A percentile compares a stretch with the other conserved stretches of the same genome.
Conservation (phyloP, 2,888 invertebrate species). For the Holacanthella duospinosa region DNA sequence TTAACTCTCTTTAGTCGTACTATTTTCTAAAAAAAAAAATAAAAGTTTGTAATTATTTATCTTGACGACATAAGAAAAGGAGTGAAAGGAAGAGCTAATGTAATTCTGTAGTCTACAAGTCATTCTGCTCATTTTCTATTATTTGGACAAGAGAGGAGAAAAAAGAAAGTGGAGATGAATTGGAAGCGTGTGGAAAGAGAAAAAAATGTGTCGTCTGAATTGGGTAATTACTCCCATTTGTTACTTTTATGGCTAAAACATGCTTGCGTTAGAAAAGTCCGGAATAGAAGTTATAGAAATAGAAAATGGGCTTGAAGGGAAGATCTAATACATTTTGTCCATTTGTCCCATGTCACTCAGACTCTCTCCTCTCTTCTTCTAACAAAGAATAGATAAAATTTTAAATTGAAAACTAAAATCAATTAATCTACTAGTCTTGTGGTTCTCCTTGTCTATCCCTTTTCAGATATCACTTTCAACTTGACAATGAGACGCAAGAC, state of each 20-base stretch:
- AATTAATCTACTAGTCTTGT: too few relatives aligned
- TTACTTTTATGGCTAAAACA: slow-evolving; percentile 23
- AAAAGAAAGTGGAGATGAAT: slow-evolving; percentile 1
- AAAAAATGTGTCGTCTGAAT: slow-evolving; percentile 6
- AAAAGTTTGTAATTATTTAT: too few relatives aligned
- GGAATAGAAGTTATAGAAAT: not conserved
- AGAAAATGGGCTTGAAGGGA: not conserved
- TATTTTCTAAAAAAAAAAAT: too few relatives aligned
- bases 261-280: not conserved
- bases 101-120: not conserved
- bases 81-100: too few relatives aligned
- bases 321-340: not conserved
- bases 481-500: slow-evolving; percentile 95
- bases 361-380: not conserved
- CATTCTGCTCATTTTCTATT: not conserved
- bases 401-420: not conserved
- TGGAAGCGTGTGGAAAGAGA: not conserved
- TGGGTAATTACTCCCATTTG: slow-evolving; percentile 13
- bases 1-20: too few relatives aligned
- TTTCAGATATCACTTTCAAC: slow-evolving; percentile 94
- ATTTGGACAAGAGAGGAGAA: not conserved
- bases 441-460: slow-evolving; percentile 34
- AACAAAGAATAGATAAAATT: not conserved
- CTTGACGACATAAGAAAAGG: too few relatives aligned
- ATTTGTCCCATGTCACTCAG: not conserved